These are phyloP conservation scores for Phortica magna DNA, from an alignment of 2,888 invertebrate species.

Conservation along the genomic window DNA sequence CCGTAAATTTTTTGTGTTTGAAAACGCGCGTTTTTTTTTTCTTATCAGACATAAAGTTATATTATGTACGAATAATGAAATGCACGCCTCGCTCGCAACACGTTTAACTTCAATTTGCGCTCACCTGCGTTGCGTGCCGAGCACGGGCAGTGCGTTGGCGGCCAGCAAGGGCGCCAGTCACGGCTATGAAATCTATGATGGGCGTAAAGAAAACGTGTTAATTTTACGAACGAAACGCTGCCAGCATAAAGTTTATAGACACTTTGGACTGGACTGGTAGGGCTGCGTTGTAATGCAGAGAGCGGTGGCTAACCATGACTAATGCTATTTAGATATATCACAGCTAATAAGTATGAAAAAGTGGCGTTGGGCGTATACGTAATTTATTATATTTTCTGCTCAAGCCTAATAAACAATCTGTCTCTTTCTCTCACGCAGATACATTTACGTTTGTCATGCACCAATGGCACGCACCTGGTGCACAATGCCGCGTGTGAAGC, in stretches of 20 bases:
- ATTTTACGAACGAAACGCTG: too few relatives aligned
- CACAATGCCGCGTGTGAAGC: conserved; percentile 85
- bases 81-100: neutral
- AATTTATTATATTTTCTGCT: neutral
- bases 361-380: too few relatives aligned
- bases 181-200: too few relatives aligned
- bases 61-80: neutral
- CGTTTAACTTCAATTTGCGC: neutral
- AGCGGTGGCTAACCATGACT: too few relatives aligned
- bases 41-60: neutral
- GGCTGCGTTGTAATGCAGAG: too few relatives aligned
- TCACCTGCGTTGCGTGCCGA: neutral
- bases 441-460: conserved; percentile 96
- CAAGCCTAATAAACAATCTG: neutral
- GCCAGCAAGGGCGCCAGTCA: neutral
- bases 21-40: neutral
- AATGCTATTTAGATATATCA: too few relatives aligned
- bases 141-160: neutral
- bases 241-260: too few relatives aligned
- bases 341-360: too few relatives aligned
- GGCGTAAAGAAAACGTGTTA: too few relatives aligned
- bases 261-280: too few relatives aligned
- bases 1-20: conserved; percentile 3
- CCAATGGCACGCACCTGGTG: conserved; percentile 91
- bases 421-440: conserved; percentile 75